Evolutionary conservation across 2,797 vertebrate genomes (phyloP), one percentile per base, ranked within the genome.

Genomic region (Sebastes melanostomus): DNA sequence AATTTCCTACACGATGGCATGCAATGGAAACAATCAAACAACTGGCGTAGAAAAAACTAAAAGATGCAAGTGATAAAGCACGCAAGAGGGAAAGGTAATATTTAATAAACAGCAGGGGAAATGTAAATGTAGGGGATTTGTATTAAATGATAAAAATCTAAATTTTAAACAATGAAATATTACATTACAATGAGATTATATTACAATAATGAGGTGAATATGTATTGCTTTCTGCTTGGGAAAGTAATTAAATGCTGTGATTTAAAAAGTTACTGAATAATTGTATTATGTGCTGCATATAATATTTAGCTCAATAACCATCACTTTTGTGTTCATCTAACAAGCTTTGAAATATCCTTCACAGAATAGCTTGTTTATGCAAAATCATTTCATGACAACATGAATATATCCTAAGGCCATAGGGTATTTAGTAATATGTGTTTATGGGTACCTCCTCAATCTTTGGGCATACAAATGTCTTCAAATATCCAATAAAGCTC

Each of bases 1-100:
- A 87, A 78, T 85, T 89, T 83, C 63, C 61, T 63, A 58, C 60
- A 55, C 12, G 29, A 73, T 82, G 61, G 62, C 58, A 75, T 66
- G 68, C 66, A 77, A 62, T 72, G 65, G 55, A 75, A 78, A 82
- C 68, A 29, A 78, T 80, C 55, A 79, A 38, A 76, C 58, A 52
- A 70, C 42, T 50, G 69, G 42, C 32, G 42, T 29, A 1, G 5
- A 54, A 34, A 27, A 80, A 72, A 66, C 3, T 4, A 61, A 34
- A 59, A 65, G 7, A 81, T 82, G 12, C 58, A 65, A 67, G 22
- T 32, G 34, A 83, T 67, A 71, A 72, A 56, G 55, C 22, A 32
- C n/a, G 52, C 32, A 67, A 50, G 46, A 65, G 55, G 27, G 22
- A 34, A 11, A n/a, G n/a, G 52, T 71, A 24, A 59, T 24, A 61